A percentile compares a stretch with the other conserved stretches of the same genome.
Evolutionary conservation across 92 coral and sea anemone genomes (phyloP).

Genomic region (Siderastrea radians): DNA sequence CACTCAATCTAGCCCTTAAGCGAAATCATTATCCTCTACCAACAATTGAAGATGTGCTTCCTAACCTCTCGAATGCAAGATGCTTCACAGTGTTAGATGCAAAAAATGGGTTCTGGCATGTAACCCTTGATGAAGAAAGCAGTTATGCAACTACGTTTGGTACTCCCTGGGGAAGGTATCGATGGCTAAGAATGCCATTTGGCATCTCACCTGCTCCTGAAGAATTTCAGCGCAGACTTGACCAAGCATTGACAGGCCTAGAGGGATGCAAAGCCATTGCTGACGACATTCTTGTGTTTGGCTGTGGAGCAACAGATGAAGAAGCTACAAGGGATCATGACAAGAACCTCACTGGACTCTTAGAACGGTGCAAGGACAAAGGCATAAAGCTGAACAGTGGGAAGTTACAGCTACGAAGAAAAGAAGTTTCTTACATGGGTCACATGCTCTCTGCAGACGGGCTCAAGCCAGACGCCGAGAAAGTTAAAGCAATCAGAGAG

Average conservation of each 20-base stretch:
- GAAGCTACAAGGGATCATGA: conserved; percentile 62
- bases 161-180: conserved; percentile 67
- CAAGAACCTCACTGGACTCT: conserved; percentile 52
- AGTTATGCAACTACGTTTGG: conserved; percentile 74
- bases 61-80: conserved; percentile 68
- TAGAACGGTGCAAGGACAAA: not conserved
- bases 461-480: conserved; percentile 50
- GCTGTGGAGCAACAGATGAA: conserved; percentile 56
- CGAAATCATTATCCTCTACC: conserved; percentile 74
- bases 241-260: conserved; percentile 61
- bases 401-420: conserved; percentile 51
- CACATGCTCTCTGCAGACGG: conserved; percentile 47
- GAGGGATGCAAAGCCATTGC: conserved; percentile 76
- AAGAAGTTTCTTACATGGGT: conserved; percentile 66
- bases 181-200: conserved; percentile 79
- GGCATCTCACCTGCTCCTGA: conserved; percentile 75
- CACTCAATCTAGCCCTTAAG: conserved; percentile 75
- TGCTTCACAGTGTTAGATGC: conserved; percentile 77
- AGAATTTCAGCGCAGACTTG: conserved; percentile 78
- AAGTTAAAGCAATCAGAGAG: conserved; percentile 14
- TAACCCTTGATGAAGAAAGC: conserved; percentile 68
- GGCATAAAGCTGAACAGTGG: conserved; percentile 60
- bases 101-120: conserved; percentile 79
- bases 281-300: conserved; percentile 77
- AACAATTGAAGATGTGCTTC: conserved; percentile 71